A percentile compares a stretch with the other conserved stretches of the same genome.
Evolutionary conservation across 2,888 invertebrate genomes (phyloP).

Genomic region (Pomacea canaliculata): DNA sequence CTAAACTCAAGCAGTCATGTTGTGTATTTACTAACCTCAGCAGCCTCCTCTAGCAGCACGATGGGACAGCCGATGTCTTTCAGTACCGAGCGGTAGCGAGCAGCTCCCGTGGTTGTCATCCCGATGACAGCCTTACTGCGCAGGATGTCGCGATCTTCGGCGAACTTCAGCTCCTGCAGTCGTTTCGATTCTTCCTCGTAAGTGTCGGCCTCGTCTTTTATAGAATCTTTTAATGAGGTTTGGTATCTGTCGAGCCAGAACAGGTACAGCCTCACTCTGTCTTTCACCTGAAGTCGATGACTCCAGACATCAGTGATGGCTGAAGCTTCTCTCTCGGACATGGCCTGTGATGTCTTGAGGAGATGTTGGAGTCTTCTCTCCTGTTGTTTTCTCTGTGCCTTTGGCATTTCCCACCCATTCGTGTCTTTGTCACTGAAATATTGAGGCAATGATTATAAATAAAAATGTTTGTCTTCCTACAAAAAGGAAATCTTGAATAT

Average conservation of each 20-base stretch:
- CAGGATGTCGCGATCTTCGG: slow-evolving; percentile 51
- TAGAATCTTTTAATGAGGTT: slow-evolving; percentile 30
- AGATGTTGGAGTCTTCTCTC: not conserved
- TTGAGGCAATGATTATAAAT: too few species aligned
- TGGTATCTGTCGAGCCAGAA: slow-evolving; percentile 33
- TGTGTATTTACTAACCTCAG: slow-evolving; percentile 69
- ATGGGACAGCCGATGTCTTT: slow-evolving; percentile 64
- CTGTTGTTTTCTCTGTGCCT: slow-evolving; percentile 10
- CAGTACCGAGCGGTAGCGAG: slow-evolving; percentile 55
- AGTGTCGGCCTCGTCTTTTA: slow-evolving; percentile 31
- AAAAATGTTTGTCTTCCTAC: too few species aligned
- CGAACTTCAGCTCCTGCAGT: slow-evolving; percentile 39
- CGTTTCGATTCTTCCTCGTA: slow-evolving; percentile 38
- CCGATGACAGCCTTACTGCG: slow-evolving; percentile 54
- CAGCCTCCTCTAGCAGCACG: slow-evolving; percentile 86
- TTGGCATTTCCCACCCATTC: slow-evolving; percentile 10
- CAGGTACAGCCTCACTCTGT: slow-evolving; percentile 29
- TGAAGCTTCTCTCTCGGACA: slow-evolving; percentile 44
- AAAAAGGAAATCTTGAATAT: too few species aligned
- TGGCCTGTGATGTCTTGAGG: slow-evolving; percentile 20
- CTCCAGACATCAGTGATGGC: slow-evolving; percentile 47
- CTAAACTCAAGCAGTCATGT: too few species aligned
- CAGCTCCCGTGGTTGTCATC: slow-evolving; percentile 68
- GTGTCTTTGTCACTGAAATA: not conserved
- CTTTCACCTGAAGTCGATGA: slow-evolving; percentile 1